Evolutionary conservation across 2,888 invertebrate species (phyloP).

Genomic region (Eilema sororculum): DNA sequence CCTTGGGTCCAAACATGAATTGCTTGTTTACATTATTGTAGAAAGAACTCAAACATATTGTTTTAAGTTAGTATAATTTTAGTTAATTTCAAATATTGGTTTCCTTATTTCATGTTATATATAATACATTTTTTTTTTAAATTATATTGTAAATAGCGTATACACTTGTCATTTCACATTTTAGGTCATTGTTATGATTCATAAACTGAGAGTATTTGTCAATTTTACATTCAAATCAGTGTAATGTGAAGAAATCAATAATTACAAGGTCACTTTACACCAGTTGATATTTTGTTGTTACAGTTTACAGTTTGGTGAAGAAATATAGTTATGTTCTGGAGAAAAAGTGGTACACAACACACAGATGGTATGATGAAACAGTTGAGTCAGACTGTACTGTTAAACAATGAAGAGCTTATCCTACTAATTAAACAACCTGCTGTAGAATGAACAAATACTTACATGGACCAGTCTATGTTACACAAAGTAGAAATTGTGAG

Average conservation of each 20-base stretch:
- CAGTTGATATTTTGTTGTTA: neutral
- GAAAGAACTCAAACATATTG: no score
- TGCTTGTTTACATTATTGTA: no score
- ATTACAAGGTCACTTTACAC: slow-evolving; percentile 5
- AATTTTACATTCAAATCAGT: neutral
- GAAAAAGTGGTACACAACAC: neutral
- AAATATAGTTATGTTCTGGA: neutral
- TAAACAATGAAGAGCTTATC: neutral
- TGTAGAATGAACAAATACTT: slow-evolving; percentile 7
- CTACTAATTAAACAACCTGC: neutral
- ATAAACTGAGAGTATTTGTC: neutral
- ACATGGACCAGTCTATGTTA: slow-evolving; percentile 12
- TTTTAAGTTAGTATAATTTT: no score
- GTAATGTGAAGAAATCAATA: neutral
- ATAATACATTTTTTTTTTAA: no score
- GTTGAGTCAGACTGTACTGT: neutral
- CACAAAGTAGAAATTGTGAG: neutral
- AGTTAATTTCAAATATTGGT: no score
- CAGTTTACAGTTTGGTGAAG: neutral
- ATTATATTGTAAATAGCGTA: neutral
- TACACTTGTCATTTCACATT: neutral
- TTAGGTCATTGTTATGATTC: neutral
- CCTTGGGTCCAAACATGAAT: no score
- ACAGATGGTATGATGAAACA: neutral
- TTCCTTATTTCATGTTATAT: no score